Conservation (phyloP, 2,888 invertebrate species). For the Arenicola marina region DNA sequence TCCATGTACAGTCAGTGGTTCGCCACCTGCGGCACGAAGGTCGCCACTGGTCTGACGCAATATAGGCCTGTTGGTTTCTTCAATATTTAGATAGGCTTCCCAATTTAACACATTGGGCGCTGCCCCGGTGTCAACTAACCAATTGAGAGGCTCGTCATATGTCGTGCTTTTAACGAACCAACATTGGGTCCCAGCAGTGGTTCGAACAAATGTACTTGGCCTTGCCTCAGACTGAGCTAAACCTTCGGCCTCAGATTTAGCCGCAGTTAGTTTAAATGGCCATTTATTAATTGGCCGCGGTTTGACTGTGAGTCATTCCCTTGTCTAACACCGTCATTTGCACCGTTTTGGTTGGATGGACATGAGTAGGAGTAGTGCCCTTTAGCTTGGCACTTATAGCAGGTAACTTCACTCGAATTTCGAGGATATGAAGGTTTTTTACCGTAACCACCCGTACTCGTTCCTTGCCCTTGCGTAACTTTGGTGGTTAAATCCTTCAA, state of each 20-base stretch:
- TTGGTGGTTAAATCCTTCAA: no score
- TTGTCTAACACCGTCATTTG: background rate
- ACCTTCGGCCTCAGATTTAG: slow-evolving; percentile 3
- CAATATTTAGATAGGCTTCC: background rate
- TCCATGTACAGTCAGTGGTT: background rate
- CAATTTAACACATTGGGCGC: background rate
- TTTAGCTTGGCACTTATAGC: background rate
- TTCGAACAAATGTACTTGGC: background rate
- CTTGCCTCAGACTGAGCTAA: background rate
- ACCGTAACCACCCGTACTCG: no score
- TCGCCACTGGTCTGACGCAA: background rate
- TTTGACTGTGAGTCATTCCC: background rate
- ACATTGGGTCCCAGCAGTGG: background rate
- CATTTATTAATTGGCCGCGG: background rate
- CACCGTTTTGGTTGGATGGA: background rate
- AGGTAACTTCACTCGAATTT: no score
- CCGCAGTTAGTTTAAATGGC: background rate
- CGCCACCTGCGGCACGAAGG: background rate
- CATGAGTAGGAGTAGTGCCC: background rate
- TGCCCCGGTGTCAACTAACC: background rate
- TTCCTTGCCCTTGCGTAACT: no score
- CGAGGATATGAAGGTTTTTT: no score
- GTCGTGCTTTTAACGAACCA: background rate
- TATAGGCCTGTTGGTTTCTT: background rate
- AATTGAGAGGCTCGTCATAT: background rate